Conservation (phyloP, 2,888 invertebrate genomes). For the Ceratothoa steindachneri region DNA sequence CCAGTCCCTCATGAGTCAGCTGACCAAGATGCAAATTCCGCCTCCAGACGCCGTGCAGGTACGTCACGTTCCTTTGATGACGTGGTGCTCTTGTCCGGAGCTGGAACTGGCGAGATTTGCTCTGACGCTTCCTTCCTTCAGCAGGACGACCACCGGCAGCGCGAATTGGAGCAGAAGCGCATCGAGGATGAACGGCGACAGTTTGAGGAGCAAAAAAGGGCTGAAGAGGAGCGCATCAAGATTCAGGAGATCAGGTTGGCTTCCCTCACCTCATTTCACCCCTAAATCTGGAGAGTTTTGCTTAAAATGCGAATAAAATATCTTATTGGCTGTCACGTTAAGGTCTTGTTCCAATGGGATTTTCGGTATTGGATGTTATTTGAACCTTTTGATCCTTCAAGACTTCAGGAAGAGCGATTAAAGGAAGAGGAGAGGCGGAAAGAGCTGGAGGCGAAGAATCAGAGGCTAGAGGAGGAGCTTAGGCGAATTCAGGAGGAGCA, state of each 20-base stretch:
- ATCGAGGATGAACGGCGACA: slow-evolving; percentile 30
- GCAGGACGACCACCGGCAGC: slow-evolving; percentile 34
- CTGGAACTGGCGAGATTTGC: too few relatives aligned
- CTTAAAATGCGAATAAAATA: not conserved
- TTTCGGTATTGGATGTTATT: too few relatives aligned
- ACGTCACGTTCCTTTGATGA: not conserved
- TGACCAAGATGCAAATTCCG: slow-evolving; percentile 41
- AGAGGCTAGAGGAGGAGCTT: slow-evolving; percentile 7
- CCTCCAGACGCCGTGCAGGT: slow-evolving; percentile 21
- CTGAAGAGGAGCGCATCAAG: slow-evolving; percentile 35
- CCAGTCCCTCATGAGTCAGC: slow-evolving; percentile 49
- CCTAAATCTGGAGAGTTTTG: not conserved
- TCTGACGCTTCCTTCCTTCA: too few relatives aligned
- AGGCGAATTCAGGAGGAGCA: slow-evolving; percentile 10
- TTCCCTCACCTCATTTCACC: not conserved
- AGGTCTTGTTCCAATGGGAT: too few relatives aligned
- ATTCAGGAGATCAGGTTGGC: slow-evolving; percentile 33
- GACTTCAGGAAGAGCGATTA: slow-evolving; percentile 2
- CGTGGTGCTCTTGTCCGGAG: too few relatives aligned
- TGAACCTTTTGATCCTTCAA: not conserved
- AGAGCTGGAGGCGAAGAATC: slow-evolving; percentile 12
- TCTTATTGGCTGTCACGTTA: too few relatives aligned
- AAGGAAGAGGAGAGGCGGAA: slow-evolving; percentile 17
- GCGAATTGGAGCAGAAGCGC: slow-evolving; percentile 36
- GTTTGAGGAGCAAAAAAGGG: slow-evolving; percentile 38